Evolutionary conservation across 2,888 invertebrate genomes (phyloP).

Genomic region (Dryobota labecula): DNA sequence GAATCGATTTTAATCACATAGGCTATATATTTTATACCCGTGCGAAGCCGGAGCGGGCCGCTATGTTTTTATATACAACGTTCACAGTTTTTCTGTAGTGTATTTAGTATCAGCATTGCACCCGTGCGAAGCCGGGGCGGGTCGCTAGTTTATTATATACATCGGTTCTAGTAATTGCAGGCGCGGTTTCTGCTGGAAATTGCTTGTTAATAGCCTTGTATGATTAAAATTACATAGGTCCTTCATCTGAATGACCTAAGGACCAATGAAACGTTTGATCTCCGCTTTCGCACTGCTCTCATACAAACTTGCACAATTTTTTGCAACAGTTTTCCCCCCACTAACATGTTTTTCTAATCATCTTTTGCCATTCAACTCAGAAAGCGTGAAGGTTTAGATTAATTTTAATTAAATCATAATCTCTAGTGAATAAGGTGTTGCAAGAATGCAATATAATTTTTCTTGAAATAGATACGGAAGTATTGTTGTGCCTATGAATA

Average conservation of each 20-base stretch:
- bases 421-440: conserved; percentile 21
- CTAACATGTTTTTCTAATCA: background rate
- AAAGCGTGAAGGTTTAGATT: conserved; percentile 67
- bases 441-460: conserved; percentile 26
- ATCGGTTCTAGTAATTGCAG: background rate
- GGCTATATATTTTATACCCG: too few relatives aligned
- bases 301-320: background rate
- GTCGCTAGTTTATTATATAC: too few relatives aligned
- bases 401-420: conserved; percentile 55
- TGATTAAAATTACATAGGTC: background rate
- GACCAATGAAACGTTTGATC: background rate
- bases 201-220: background rate
- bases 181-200: background rate
- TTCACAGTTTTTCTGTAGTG: too few relatives aligned
- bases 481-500: conserved; percentile 6
- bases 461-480: conserved; percentile 30
- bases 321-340: background rate
- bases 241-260: background rate
- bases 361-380: conserved; percentile 47
- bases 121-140: too few relatives aligned
- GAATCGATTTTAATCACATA: too few relatives aligned
- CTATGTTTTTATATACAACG: too few relatives aligned
- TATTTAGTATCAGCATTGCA: too few relatives aligned
- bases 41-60: too few relatives aligned
- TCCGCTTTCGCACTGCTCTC: background rate